Percentiles rank a stretch among this genome's conserved stretches.
These are phyloP conservation scores for Imbricaverruca yamaguchii DNA, from an alignment of 2,888 invertebrate genomes.

Conservation along the genomic window DNA sequence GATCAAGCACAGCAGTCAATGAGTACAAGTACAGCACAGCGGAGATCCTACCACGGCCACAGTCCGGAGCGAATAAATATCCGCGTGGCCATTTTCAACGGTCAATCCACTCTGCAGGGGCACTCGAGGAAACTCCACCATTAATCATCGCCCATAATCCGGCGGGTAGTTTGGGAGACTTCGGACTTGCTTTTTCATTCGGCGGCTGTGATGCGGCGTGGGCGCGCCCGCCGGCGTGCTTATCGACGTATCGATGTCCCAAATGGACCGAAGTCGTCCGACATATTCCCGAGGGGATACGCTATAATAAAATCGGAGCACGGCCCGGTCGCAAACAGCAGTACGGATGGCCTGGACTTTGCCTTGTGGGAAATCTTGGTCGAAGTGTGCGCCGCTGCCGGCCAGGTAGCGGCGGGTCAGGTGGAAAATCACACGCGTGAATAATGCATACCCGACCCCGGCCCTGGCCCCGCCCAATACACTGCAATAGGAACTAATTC, in stretches of 20 bases:
- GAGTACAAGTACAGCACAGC: too few species aligned
- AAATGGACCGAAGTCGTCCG: not conserved
- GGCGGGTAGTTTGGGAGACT: too few species aligned
- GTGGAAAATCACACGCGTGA: constrained; percentile 2
- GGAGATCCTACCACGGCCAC: too few species aligned
- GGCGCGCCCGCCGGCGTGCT: not conserved
- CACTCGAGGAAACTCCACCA: too few species aligned
- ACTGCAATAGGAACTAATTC: not conserved
- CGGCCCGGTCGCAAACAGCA: not conserved
- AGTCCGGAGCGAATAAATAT: too few species aligned
- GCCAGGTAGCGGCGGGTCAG: not conserved
- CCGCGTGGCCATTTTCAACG: too few species aligned
- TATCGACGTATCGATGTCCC: not conserved
- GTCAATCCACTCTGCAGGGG: too few species aligned
- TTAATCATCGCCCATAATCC: too few species aligned
- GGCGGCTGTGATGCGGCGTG: too few species aligned
- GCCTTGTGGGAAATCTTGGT: not conserved
- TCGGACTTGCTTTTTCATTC: too few species aligned
- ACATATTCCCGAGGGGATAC: not conserved
- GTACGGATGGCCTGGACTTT: not conserved
- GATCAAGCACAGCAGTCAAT: too few species aligned
- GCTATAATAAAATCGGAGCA: not conserved
- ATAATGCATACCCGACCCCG: not conserved
- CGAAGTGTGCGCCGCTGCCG: not conserved
- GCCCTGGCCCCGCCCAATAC: not conserved